Evolutionary conservation across 1,140 invertebrate species (phyloP).

Genomic region (Archivesica marissinica): DNA sequence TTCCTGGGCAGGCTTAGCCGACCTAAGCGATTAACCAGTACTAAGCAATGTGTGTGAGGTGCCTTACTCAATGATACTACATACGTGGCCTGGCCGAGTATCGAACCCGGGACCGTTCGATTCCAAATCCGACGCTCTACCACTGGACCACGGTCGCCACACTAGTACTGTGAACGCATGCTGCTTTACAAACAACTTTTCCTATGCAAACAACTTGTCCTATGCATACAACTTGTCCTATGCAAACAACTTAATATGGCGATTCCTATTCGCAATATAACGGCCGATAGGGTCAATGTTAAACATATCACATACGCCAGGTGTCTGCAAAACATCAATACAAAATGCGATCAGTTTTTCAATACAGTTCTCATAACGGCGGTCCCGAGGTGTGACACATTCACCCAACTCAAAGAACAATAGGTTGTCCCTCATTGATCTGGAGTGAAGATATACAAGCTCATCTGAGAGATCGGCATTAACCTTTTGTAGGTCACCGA

Average conservation of each 20-base stretch:
- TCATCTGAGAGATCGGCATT: neutral
- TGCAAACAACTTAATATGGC: too few relatives aligned
- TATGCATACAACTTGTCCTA: too few relatives aligned
- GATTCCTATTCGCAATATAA: neutral
- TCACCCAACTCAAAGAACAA: neutral
- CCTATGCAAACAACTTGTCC: too few relatives aligned
- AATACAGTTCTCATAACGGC: neutral
- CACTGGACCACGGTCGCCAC: too few relatives aligned
- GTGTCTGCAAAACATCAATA: neutral
- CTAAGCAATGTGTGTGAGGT: too few relatives aligned
- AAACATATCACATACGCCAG: neutral
- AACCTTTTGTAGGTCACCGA: too few relatives aligned
- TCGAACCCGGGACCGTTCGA: too few relatives aligned
- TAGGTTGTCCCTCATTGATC: constrained; percentile 21
- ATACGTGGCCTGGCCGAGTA: too few relatives aligned
- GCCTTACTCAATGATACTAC: too few relatives aligned
- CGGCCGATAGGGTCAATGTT: neutral
- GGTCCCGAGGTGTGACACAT: neutral
- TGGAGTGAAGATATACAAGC: neutral
- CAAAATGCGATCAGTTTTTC: neutral
- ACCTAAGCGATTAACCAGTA: too few relatives aligned
- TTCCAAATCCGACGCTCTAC: too few relatives aligned
- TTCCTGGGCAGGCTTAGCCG: too few relatives aligned
- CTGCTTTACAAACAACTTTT: constrained; percentile 24
- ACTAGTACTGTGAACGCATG: neutral